Conservation (phyloP, 2,113 vertebrate genomes). For the Procavia capensis region DNA sequence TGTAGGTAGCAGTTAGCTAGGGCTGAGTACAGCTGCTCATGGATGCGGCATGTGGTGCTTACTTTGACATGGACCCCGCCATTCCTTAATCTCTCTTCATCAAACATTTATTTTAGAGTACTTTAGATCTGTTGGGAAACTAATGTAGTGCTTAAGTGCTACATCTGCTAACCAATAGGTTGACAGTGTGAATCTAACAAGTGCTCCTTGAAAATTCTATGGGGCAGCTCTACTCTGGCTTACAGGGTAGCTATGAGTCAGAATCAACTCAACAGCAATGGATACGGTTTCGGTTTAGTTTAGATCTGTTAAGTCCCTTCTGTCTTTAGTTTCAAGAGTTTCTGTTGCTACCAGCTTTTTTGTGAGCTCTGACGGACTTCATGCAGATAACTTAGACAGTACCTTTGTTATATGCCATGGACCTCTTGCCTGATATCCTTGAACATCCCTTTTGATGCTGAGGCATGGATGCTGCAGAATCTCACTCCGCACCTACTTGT, state of each 20-base stretch:
- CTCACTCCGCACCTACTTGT: neutral
- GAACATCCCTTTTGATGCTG: neutral
- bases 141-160: too few species aligned
- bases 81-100: neutral
- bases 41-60: too few species aligned
- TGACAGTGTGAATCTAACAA: too few species aligned
- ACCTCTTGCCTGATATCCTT: neutral
- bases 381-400: neutral
- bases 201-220: too few species aligned
- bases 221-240: too few species aligned
- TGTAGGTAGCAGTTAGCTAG: neutral
- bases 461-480: neutral
- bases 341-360: neutral
- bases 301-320: neutral
- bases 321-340: neutral
- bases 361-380: neutral
- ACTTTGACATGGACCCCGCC: accelerated
- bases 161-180: too few species aligned
- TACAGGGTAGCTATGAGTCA: too few species aligned
- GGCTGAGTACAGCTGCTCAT: neutral
- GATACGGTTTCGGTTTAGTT: too few species aligned
- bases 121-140: neutral
- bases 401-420: neutral
- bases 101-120: neutral
- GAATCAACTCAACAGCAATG: too few species aligned